These are phyloP conservation scores for Myotis yumanensis DNA, from an alignment of 2,113 vertebrate genomes.

Conservation along the genomic window DNA sequence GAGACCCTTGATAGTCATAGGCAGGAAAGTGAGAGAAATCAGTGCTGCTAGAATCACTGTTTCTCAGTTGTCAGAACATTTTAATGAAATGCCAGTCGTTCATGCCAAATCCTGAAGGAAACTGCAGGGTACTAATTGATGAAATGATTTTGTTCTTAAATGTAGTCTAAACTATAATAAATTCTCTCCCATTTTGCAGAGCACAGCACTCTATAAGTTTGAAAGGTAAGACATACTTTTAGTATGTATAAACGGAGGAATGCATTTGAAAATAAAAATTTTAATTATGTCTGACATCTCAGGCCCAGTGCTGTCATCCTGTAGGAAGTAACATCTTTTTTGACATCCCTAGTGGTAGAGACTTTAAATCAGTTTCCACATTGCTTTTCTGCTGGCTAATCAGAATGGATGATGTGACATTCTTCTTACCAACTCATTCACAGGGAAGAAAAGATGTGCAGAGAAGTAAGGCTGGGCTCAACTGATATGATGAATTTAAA, in stretches of 20 bases:
- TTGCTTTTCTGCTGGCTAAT: conserved; percentile 67
- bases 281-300: conserved; percentile 81
- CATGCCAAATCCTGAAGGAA: conserved; percentile 51
- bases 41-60: conserved; percentile 2
- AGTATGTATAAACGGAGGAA: conserved; percentile 61
- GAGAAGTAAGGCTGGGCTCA: neutral
- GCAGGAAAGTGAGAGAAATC: conserved; percentile 11
- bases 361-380: conserved; percentile 75
- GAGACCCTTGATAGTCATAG: conserved; percentile 7
- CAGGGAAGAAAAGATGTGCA: neutral
- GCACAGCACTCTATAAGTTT: conserved; percentile 70
- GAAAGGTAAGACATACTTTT: conserved; percentile 60
- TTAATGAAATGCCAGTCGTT: conserved; percentile 63
- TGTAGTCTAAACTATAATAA: conserved; percentile 63
- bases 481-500: conserved; percentile 26
- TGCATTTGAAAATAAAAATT: conserved; percentile 78
- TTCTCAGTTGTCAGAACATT: conserved; percentile 58
- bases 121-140: conserved; percentile 43
- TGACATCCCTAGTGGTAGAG: conserved; percentile 70
- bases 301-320: conserved; percentile 72
- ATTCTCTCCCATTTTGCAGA: conserved; percentile 54
- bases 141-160: conserved; percentile 65
- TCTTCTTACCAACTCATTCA: conserved; percentile 15
- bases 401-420: conserved; percentile 25
- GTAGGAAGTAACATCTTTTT: conserved; percentile 76